These are phyloP conservation scores for Ramphastos sulfuratus DNA, from an alignment of 2,113 vertebrate species.

Conservation along the genomic window DNA sequence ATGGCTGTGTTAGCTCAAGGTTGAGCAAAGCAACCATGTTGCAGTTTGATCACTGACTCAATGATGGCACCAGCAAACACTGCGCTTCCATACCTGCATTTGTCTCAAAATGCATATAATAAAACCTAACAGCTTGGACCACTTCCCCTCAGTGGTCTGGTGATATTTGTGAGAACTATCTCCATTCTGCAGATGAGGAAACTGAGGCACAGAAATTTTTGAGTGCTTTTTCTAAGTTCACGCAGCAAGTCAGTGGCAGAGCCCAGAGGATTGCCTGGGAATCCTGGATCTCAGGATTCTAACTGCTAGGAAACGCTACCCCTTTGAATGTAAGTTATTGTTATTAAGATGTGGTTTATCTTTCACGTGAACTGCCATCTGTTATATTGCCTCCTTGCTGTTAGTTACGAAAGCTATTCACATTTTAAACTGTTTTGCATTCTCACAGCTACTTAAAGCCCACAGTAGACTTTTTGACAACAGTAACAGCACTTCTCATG, in stretches of 20 bases:
- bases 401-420: conserved; percentile 65
- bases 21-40: not conserved
- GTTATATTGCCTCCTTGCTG: conserved; percentile 51
- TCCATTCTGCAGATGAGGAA: not conserved
- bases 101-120: not conserved
- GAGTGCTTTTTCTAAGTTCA: not conserved
- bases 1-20: not conserved
- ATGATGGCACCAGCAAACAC: not conserved
- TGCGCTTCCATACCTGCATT: not conserved
- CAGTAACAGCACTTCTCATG: conserved; percentile 28
- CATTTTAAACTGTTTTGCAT: conserved; percentile 61
- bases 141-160: not conserved
- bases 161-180: not conserved
- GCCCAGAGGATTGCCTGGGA: conserved; percentile 5
- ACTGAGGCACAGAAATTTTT: conserved; percentile 4
- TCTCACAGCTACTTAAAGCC: conserved; percentile 45
- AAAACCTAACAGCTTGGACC: not conserved
- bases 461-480: conserved; percentile 66
- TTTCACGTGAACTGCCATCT: conserved; percentile 39
- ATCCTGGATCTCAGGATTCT: not conserved
- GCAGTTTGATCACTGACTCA: not conserved
- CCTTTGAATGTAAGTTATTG: conserved; percentile 50
- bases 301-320: not conserved
- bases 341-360: conserved; percentile 45
- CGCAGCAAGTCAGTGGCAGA: not conserved